A percentile compares a stretch with the other conserved stretches of the same genome.
phyloP scores from a whole-genome alignment of 2,113 vertebrate species.

The Notothenia coriiceps region DNA sequence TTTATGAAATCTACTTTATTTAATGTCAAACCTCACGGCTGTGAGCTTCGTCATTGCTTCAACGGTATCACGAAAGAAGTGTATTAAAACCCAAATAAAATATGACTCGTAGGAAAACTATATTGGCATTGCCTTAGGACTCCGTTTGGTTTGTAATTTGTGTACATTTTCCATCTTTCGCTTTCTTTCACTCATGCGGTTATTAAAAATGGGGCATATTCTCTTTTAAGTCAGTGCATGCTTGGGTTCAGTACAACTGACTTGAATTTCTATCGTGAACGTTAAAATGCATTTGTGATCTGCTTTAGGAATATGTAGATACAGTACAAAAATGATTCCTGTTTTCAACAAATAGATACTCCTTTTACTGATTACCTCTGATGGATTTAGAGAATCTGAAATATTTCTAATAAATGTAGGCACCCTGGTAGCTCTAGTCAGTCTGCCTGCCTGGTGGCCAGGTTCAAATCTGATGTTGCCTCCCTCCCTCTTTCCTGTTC shows the following conservation, averaged over 20 bases:
- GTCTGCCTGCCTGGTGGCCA: too few species aligned
- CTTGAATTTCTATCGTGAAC: too few species aligned
- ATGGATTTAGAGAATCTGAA: not conserved
- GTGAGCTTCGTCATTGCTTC: constrained; percentile 32
- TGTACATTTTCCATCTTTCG: constrained; percentile 40
- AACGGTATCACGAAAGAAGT: constrained; percentile 4
- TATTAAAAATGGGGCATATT: constrained; percentile 33
- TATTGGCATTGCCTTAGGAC: constrained; percentile 20
- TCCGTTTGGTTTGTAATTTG: constrained; percentile 41
- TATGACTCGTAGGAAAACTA: constrained; percentile 32
- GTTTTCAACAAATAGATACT: not conserved
- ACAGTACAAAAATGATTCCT: not conserved
- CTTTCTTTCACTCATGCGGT: constrained; percentile 34
- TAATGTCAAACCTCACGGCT: constrained; percentile 24
- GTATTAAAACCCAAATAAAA: constrained; percentile 18
- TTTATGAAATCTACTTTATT: constrained; percentile 29
- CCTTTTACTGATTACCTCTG: too few species aligned
- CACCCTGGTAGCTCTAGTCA: too few species aligned
- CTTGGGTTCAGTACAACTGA: constrained; percentile 24
- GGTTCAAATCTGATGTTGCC: too few species aligned
- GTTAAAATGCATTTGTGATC: too few species aligned
- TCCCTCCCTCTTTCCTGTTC: too few species aligned
- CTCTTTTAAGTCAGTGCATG: constrained; percentile 12
- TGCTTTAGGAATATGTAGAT: not conserved
- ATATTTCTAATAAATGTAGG: too few species aligned